Evolutionary conservation across 2,113 vertebrate genomes (phyloP), one percentile per base, ranked within the genome.

Genomic region (Oryzias melastigma): DNA sequence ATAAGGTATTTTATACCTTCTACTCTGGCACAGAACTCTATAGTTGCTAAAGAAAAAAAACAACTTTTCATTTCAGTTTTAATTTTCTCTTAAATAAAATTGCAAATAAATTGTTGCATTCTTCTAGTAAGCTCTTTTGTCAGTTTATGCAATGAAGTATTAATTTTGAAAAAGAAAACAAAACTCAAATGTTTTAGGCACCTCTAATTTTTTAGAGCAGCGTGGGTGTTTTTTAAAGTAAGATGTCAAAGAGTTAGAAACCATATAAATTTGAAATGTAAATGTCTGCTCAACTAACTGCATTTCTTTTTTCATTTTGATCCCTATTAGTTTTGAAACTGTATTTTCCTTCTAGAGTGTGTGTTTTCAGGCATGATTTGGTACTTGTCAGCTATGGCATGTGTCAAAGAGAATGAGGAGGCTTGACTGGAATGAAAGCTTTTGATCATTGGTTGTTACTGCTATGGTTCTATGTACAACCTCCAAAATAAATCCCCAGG

Each of bases 401-500:
- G 27, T 17, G 48, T 67, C 58, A 52, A 45, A 47, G 46, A 16
- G 1, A 64, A 52, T 45, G 20, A 16, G 20, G n/a, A 50, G 25
- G 53, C 25, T 70, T 59, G 68, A 62, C 16, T 5, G 55, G 46
- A 62, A 75, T 77, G 40, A n/a, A 17, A 68, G 66, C 52, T 52
- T 75, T 69, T 71, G 72, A 74, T 74, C 49, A 49, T 41, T 18
- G 35, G n/a, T 45, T 54, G 61, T 20, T 40, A 59, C 53, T 76
- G 61, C 55, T 58, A 50, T 57, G 67, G 64, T 68, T 56, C 52
- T 24, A 44, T 17, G 48, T 49, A 55, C 10, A 60, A 52, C 64
- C 57, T 63, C 41, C 44, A 47, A 63, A 47, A 45, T 35, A 52
- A 44, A 58, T 65, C 62, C 50, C 16, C 19, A 10, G 35, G 54